These are phyloP conservation scores for Pterobdella sp. DNA, from an alignment of 2,888 invertebrate genomes.

Conservation along the genomic window DNA sequence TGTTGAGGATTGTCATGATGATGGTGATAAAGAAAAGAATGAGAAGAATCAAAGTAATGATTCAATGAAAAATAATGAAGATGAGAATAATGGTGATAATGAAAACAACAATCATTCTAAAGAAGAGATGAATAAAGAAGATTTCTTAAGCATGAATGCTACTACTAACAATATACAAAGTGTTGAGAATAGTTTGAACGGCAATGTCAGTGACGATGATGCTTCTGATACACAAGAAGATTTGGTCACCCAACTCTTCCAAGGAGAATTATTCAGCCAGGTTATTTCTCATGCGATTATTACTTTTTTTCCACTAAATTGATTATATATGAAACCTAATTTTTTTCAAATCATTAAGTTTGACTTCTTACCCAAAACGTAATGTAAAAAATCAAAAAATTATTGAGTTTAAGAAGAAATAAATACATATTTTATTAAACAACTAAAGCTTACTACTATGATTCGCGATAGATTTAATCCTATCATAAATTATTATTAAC, in stretches of 20 bases:
- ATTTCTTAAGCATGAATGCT: neutral
- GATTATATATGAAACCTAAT: no score
- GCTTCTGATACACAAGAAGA: slow-evolving; percentile 29
- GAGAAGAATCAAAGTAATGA: no score
- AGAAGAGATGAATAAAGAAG: neutral
- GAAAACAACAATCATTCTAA: neutral
- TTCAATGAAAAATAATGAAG: neutral
- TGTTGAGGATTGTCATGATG: neutral
- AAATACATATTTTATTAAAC: no score
- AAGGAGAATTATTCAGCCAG: slow-evolving; percentile 47
- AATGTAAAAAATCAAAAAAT: no score
- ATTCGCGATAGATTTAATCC: no score
- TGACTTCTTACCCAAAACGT: no score
- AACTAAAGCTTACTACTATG: no score
- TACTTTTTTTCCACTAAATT: no score
- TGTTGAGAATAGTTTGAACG: neutral
- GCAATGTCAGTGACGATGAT: neutral
- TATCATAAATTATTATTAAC: no score
- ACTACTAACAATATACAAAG: neutral
- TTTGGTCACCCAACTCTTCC: slow-evolving; percentile 43
- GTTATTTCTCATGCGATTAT: no score
- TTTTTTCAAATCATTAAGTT: no score
- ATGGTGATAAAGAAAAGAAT: neutral
- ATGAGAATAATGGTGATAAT: neutral
- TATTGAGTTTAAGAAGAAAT: no score